Conservation (phyloP, 1,140 invertebrate species). For the Pseudoatta argentina region DNA sequence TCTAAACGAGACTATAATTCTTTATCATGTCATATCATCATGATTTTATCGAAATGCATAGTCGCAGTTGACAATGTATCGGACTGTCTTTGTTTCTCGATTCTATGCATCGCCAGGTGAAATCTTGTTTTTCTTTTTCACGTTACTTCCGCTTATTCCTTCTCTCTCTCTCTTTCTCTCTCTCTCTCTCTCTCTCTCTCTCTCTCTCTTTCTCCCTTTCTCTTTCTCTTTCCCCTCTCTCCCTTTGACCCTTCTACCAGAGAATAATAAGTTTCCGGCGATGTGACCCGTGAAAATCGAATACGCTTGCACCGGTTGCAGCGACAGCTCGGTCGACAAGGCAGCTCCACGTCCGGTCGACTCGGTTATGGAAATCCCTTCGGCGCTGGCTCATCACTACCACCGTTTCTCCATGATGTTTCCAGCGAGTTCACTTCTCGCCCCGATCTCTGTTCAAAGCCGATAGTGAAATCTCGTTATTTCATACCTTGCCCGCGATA, state of each 20-base stretch:
- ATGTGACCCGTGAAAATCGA: slow-evolving; percentile 84
- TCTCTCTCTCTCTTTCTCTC: slow-evolving; percentile 59
- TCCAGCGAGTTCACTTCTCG: slow-evolving; percentile 56
- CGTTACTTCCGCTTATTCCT: slow-evolving; percentile 54
- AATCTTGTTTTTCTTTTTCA: slow-evolving; percentile 20
- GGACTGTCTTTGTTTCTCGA: not conserved
- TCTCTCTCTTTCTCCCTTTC: slow-evolving; percentile 48
- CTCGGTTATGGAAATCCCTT: slow-evolving; percentile 83
- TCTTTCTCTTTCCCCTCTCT: slow-evolving; percentile 27
- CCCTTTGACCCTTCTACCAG: slow-evolving; percentile 40
- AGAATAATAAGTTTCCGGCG: slow-evolving; percentile 83
- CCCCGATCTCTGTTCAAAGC: slow-evolving; percentile 69
- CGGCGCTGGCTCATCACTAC: slow-evolving; percentile 77
- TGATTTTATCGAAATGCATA: slow-evolving; percentile 24
- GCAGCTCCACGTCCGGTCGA: slow-evolving; percentile 82
- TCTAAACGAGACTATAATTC: slow-evolving; percentile 33
- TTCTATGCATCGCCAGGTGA: slow-evolving; percentile 20
- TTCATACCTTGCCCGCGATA: slow-evolving; percentile 53
- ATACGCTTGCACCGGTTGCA: slow-evolving; percentile 83
- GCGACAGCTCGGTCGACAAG: slow-evolving; percentile 85
- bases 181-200: slow-evolving; percentile 60
- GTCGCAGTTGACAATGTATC: not conserved
- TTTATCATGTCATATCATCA: slow-evolving; percentile 36
- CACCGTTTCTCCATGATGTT: slow-evolving; percentile 59
- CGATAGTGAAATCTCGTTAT: slow-evolving; percentile 74